Base-by-base conservation (phyloP, 2,888 invertebrate genomes). In the Himalopsyche anomala region DNA sequence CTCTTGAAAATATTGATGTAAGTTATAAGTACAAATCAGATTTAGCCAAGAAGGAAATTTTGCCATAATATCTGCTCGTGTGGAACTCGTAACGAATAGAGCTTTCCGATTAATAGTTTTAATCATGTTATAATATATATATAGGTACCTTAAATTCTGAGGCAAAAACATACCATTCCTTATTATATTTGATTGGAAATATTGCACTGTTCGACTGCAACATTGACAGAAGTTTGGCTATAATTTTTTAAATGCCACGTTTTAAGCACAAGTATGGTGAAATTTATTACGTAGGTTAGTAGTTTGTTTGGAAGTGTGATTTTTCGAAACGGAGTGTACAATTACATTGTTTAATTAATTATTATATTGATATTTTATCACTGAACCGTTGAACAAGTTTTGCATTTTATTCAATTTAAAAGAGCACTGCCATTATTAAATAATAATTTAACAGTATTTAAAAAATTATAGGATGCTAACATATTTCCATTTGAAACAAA, bases 121-220 rank as follows among this genome's bases (percentile, higher is more conserved):
- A 79, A 62, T 40, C 82, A 56, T 79, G 42, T 54, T 45, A 40
- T 79, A 42, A 12, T 45, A 51, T 51, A 15, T 51, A 51, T 51
- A 51, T 51, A 51, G 51, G 51, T 51, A 51, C 4, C 51, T 15
- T 38, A 36, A 83, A 79, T 81, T 84, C 86, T 84, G 81, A 88
- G 88, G 89, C 51, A 87, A 89, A 89, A 89, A 62, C 28, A 6
- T 62, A 19, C 28, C 28, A 62, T 62, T 62, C 62, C 62, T 19
- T 62, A 15, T 15, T 62, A n/a, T 74, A 19, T 45, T 74, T 4
- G 5, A 79, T 74, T 62, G 62, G 62, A 28, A 28, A 62, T 62
- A 62, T 19, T 51, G 12, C 15, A 5, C 15, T 3, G 51, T 15
- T 15, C 12, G 51, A 51, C 15, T 15, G 51, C 15, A 17, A 42